These are phyloP conservation scores for Eonycteris spelaea DNA, from an alignment of 2,113 vertebrate genomes.

Conservation along the genomic window DNA sequence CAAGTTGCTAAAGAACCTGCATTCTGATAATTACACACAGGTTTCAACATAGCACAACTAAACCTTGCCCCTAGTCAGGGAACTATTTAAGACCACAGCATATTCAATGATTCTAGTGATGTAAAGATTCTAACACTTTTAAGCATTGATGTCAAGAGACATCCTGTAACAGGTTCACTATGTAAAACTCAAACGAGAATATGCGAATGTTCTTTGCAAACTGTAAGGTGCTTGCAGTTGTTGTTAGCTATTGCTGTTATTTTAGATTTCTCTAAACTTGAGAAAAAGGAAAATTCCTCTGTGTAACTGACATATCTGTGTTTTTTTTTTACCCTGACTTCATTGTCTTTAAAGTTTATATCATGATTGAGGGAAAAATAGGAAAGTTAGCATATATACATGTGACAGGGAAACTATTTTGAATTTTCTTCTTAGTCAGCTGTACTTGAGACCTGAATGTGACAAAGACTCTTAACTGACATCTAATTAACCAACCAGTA, in stretches of 20 bases:
- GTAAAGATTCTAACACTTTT: slow-evolving; percentile 16
- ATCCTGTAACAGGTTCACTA: slow-evolving; percentile 28
- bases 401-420: neutral
- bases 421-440: neutral
- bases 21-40: neutral
- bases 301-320: neutral
- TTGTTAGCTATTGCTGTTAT: slow-evolving; percentile 64
- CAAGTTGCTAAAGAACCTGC: slow-evolving; percentile 39
- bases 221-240: slow-evolving; percentile 72
- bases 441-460: neutral
- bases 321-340: neutral
- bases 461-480: neutral
- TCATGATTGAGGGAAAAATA: neutral
- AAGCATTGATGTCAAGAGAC: neutral
- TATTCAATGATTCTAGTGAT: neutral
- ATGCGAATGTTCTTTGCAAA: slow-evolving; percentile 54
- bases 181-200: slow-evolving; percentile 27
- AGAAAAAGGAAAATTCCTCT: slow-evolving; percentile 47
- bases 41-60: neutral
- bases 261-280: slow-evolving; percentile 35
- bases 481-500: neutral
- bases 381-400: neutral
- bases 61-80: neutral
- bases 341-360: neutral
- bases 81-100: neutral